A percentile compares a stretch with the other conserved stretches of the same genome.
Evolutionary conservation across 2,888 invertebrate genomes (phyloP).

Genomic region (Leptothorax acervorum): DNA sequence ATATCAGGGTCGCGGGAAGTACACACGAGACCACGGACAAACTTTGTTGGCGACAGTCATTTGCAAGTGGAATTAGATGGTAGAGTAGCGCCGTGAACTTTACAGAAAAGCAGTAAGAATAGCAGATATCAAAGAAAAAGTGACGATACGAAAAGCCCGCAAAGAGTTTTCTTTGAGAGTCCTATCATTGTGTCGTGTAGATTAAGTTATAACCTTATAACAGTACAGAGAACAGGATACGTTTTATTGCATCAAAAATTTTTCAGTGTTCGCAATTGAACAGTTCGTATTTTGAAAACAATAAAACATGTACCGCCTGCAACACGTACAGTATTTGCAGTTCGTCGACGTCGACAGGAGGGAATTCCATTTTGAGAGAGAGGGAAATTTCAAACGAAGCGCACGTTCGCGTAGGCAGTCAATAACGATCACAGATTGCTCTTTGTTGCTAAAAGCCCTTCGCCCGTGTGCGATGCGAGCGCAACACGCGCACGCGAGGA

Average conservation of each 20-base stretch:
- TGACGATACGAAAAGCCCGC: not conserved
- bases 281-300: not conserved
- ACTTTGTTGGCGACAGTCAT: constrained; percentile 38
- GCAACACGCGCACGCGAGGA: constrained; percentile 38
- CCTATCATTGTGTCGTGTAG: not conserved
- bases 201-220: not conserved
- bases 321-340: not conserved
- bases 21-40: constrained; percentile 24
- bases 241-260: not conserved
- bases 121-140: not conserved
- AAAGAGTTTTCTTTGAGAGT: not conserved
- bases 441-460: constrained; percentile 65
- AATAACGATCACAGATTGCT: constrained; percentile 74
- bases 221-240: not conserved
- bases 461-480: constrained; percentile 25
- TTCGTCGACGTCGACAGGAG: not conserved
- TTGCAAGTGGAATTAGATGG: constrained; percentile 30
- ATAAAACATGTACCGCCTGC: not conserved
- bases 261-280: not conserved
- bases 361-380: not conserved
- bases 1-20: constrained; percentile 30
- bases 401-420: constrained; percentile 41
- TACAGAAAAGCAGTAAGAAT: not conserved
- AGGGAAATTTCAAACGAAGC: constrained; percentile 3
- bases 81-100: not conserved